A percentile compares a stretch with the other conserved stretches of the same genome.
Evolutionary conservation across 1,140 invertebrate genomes (phyloP).

Genomic region (Hetaerina americana): DNA sequence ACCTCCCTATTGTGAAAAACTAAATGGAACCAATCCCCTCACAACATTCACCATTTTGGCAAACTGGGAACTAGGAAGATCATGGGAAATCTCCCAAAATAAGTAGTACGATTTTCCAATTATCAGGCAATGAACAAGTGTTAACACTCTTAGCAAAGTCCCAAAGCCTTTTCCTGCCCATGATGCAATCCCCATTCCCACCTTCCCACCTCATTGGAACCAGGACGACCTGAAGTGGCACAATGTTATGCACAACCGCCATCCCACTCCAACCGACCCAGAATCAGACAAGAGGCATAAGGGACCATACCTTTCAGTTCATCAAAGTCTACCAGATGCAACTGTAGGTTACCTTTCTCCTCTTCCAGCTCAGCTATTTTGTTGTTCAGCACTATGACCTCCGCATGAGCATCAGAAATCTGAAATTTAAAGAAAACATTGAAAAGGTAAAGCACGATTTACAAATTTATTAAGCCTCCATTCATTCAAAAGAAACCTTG

Average conservation of each 20-base stretch:
- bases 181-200: not conserved
- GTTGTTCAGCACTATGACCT: not conserved
- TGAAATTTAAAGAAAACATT: too few relatives aligned
- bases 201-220: not conserved
- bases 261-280: not conserved
- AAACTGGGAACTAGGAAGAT: too few relatives aligned
- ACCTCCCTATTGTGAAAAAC: too few relatives aligned
- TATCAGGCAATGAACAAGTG: too few relatives aligned
- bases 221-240: not conserved
- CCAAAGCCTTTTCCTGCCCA: not conserved
- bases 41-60: too few relatives aligned
- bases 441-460: too few relatives aligned
- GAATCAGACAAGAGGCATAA: not conserved
- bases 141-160: not conserved
- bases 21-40: too few relatives aligned
- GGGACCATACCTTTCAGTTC: slow-evolving; percentile 49
- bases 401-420: not conserved
- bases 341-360: slow-evolving; percentile 76
- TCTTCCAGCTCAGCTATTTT: slow-evolving; percentile 67
- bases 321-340: slow-evolving; percentile 68
- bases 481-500: too few relatives aligned
- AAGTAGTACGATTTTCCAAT: too few relatives aligned
- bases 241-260: not conserved
- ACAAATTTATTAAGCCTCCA: too few relatives aligned
- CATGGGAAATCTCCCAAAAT: too few relatives aligned